Base-by-base conservation (phyloP, 1,140 invertebrate genomes). In the Ganaspis sp. region DNA sequence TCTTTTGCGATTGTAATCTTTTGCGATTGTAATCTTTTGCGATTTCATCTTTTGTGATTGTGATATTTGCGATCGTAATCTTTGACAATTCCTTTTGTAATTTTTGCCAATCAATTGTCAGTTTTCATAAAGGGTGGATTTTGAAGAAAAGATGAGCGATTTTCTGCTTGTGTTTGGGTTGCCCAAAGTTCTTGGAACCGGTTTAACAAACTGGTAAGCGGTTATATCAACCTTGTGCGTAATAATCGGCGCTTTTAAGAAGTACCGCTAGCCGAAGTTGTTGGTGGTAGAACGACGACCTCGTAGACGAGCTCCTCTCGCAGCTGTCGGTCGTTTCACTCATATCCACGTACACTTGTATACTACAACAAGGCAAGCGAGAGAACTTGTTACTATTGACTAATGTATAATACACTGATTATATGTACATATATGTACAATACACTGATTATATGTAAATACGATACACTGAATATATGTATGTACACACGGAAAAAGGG, bases 261-360 rank as follows among this genome's bases (percentile, higher is more conserved):
- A 87, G 84, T 85, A 85, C 83, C 85, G 85, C 85, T 85, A 86
- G 80, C 80, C 58, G 64, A 54, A 73, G 70, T 71, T 74, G 74
- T 29, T 73, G 58, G 75, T 42, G 45, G 71, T 78, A 86, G 84
- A 86, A 87, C 86, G 81, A 84, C 86, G 86, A 86, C 86, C 84
- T 86, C 83, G 81, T 75, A 76, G 74, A 79, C 79, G 75, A 72
- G 69, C 73, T 38, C 75, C 53, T 74, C 74, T 72, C 26, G 58
- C 75, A 81, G 64, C 74, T 75, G 82, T 80, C 72, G 74, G 73
- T 77, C 81, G 73, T 84, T 86, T 83, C 81, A 80, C 77, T 49
- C 74, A 53, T 74, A 77, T 76, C 73, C 71, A 75, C 78, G 71
- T 77, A 79, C 80, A 75, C 70, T 64, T 73, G 74, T 81, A 82